A percentile compares a stretch with the other conserved stretches of the same genome.
phyloP scores from a whole-genome alignment of 2,113 vertebrate species.

The Muscicapa adusta region DNA sequence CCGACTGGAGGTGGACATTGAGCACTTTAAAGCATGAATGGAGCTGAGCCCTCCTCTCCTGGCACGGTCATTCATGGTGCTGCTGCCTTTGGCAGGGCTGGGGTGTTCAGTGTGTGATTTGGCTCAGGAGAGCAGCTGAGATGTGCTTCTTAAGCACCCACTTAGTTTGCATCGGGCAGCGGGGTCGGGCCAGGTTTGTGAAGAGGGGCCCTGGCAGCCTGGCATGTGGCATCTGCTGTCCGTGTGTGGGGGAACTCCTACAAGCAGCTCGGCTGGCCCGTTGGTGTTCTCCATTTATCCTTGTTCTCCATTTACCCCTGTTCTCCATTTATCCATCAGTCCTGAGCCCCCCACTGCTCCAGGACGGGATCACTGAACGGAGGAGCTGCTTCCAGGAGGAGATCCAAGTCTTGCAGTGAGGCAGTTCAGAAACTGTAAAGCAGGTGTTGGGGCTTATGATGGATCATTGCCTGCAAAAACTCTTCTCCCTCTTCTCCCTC shows the following conservation, averaged over 20 bases:
- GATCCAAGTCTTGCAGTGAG: background rate
- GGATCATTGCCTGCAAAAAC: background rate
- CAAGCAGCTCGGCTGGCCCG: background rate
- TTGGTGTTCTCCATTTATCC: background rate
- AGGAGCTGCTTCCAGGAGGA: background rate
- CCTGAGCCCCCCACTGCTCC: background rate
- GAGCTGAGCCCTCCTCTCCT: background rate
- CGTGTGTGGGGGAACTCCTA: background rate
- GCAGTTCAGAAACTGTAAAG: background rate
- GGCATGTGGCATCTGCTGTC: rapidly evolving
- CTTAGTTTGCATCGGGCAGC: rapidly evolving
- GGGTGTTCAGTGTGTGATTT: background rate
- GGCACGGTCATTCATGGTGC: background rate
- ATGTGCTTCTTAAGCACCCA: rapidly evolving
- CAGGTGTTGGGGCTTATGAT: background rate
- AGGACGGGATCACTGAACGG: background rate
- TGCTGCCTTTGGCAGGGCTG: background rate
- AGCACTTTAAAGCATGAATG: background rate
- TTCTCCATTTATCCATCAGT: background rate
- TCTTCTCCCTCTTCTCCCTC: no score
- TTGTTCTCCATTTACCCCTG: background rate
- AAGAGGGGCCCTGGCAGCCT: background rate
- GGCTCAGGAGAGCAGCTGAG: background rate
- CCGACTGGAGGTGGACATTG: background rate
- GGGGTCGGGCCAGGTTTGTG: background rate